A percentile compares a stretch with the other conserved stretches of the same genome.
phyloP scores from a whole-genome alignment of 2,888 invertebrate genomes.

The Ochropleura plecta region DNA sequence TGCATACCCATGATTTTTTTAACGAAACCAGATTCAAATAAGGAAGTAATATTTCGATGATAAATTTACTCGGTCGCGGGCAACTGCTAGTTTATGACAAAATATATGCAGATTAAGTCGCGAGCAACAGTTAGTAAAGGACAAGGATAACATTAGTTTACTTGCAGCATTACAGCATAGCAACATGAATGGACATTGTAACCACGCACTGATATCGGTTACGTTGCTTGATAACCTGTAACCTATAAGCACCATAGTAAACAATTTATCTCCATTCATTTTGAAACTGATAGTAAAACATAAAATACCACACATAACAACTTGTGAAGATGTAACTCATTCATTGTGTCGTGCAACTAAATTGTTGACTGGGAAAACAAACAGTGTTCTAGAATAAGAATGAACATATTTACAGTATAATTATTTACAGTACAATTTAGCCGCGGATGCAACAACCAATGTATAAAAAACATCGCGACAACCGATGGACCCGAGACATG shows the following conservation, averaged over 20 bases:
- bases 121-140: neutral
- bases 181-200: conserved; percentile 22
- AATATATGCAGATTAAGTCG: neutral
- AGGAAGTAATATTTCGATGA: too few relatives aligned
- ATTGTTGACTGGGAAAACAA: neutral
- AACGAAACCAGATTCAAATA: too few relatives aligned
- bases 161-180: neutral
- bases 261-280: conserved; percentile 44
- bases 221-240: conserved; percentile 31
- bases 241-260: conserved; percentile 44
- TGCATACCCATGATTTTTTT: too few relatives aligned
- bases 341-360: conserved; percentile 5
- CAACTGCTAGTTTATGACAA: neutral
- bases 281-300: conserved; percentile 36
- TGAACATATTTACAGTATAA: neutral
- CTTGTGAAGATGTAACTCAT: conserved; percentile 23
- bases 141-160: conserved; percentile 1
- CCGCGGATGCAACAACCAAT: neutral
- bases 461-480: neutral
- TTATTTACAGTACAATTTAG: neutral
- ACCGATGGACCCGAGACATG: neutral
- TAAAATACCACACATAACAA: conserved; percentile 12
- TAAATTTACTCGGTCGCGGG: too few relatives aligned
- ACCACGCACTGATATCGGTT: conserved; percentile 18
- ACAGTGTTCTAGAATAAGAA: neutral